Conservation (phyloP, 2,797 vertebrate species). For the Schizopygopsis pylzovi region DNA sequence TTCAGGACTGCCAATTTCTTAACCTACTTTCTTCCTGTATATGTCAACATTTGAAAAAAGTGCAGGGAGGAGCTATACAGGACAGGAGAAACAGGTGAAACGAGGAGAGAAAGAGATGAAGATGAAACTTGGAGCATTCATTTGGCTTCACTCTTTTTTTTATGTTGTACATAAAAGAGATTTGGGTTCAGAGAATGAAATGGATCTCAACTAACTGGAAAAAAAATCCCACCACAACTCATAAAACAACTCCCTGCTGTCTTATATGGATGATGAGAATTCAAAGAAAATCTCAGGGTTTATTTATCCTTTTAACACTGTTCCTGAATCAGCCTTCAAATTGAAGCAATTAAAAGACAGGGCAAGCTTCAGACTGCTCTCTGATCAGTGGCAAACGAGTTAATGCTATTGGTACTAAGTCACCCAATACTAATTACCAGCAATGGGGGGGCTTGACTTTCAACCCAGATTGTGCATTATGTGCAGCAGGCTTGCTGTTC, state of each 20-base stretch:
- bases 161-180: neutral
- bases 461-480: constrained; percentile 40
- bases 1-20: constrained; percentile 34
- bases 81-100: constrained; percentile 17
- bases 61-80: constrained; percentile 18
- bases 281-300: neutral
- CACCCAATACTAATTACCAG: constrained; percentile 28
- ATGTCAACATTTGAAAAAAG: constrained; percentile 35
- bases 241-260: neutral
- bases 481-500: constrained; percentile 49
- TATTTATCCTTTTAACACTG: neutral
- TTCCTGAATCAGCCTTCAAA: neutral
- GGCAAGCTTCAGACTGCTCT: constrained; percentile 5
- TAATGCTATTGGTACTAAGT: constrained; percentile 26
- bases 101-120: constrained; percentile 1
- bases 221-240: neutral
- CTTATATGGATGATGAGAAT: neutral
- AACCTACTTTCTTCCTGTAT: constrained; percentile 8
- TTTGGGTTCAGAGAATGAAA: neutral
- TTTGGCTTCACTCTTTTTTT: neutral
- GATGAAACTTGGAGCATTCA: neutral
- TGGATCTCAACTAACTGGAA: neutral
- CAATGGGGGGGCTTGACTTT: constrained; percentile 29
- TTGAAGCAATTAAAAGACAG: neutral
- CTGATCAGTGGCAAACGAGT: constrained; percentile 17